Evolutionary conservation across 2,113 vertebrate genomes (phyloP).

Genomic region (Microcebus ravelobensis): DNA sequence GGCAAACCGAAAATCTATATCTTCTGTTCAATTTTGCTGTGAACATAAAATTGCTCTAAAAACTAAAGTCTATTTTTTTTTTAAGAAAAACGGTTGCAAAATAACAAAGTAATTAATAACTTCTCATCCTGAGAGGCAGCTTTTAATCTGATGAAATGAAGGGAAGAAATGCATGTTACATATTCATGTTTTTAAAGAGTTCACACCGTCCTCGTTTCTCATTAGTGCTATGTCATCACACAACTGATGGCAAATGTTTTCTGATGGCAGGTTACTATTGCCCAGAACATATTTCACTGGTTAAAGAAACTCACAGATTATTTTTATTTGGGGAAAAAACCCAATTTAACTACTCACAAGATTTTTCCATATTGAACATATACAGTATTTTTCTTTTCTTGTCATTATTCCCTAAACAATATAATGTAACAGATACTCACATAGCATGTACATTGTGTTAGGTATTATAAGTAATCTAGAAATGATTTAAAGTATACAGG

Average conservation of each 20-base stretch:
- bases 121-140: neutral
- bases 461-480: neutral
- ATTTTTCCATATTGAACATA: neutral
- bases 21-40: neutral
- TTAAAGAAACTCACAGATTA: neutral
- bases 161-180: neutral
- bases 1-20: neutral
- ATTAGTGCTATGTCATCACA: no score
- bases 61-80: neutral
- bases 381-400: neutral
- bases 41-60: neutral
- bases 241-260: neutral
- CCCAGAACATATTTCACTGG: neutral
- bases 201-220: neutral
- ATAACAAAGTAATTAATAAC: neutral
- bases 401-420: neutral
- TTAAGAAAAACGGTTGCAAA: neutral
- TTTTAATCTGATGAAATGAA: neutral
- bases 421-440: neutral
- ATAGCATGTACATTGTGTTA: neutral
- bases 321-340: neutral
- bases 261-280: neutral
- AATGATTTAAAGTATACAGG: neutral
- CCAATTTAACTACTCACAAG: neutral
- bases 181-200: neutral